A percentile compares a stretch with the other conserved stretches of the same genome.
Evolutionary conservation across 2,797 vertebrate genomes (phyloP).

Genomic region (Macropus fuliginosus): DNA sequence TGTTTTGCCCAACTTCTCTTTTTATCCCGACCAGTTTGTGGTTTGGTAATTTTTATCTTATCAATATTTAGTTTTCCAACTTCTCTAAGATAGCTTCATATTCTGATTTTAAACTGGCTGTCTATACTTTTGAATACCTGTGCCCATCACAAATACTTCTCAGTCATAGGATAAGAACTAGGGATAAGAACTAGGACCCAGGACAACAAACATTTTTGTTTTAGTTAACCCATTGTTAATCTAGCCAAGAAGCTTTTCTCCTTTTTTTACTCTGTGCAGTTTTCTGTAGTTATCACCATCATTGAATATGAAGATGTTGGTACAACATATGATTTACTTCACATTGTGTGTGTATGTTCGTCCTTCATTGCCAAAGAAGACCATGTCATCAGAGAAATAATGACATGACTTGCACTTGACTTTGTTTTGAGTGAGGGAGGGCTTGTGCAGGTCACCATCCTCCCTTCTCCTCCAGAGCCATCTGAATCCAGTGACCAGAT

Average conservation of each 20-base stretch:
- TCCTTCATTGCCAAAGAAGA: too few species aligned
- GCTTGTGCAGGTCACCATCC: too few species aligned
- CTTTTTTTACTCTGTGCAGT: not conserved
- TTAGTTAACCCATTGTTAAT: fast-evolving
- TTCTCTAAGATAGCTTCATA: not conserved
- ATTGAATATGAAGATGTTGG: not conserved
- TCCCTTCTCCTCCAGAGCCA: too few species aligned
- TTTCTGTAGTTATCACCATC: not conserved
- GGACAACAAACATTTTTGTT: not conserved
- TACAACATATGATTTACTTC: not conserved
- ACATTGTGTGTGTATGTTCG: not conserved
- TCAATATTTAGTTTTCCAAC: not conserved
- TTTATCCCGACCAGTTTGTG: not conserved
- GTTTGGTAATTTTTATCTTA: not conserved
- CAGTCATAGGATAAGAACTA: not conserved
- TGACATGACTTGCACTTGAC: too few species aligned
- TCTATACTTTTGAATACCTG: not conserved
- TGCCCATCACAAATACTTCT: not conserved
- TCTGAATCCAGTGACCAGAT: too few species aligned
- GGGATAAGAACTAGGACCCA: too few species aligned
- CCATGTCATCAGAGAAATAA: too few species aligned
- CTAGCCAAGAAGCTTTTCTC: not conserved
- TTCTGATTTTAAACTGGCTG: not conserved
- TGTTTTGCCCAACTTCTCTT: not conserved
- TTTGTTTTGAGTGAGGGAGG: too few species aligned